Evolutionary conservation across 2,888 invertebrate species (phyloP), one percentile per base, ranked within the genome.

Genomic region (Endomychus coccineus): DNA sequence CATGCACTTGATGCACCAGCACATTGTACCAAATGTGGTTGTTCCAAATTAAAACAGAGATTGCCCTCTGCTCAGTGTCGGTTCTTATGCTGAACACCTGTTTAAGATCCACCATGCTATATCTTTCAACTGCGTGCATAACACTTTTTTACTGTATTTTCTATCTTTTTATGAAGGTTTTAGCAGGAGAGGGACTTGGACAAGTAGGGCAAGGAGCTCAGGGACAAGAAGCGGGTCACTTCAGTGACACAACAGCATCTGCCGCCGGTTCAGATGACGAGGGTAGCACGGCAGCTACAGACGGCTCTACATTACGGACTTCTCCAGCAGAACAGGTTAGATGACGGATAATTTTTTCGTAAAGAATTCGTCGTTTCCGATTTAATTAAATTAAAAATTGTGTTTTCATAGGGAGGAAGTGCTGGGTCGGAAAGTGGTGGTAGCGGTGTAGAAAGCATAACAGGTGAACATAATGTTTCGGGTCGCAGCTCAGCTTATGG

Each of bases 181-280:
- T 40, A 12, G 35, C 40, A 2, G 32, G 46, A 16, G 53, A 56
- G n/a, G 51, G 42, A n/a, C 36, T 55, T 24, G 54, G 34, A 7
- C 54, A 44, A 37, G 40, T 48, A 33, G 37, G 45, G 2, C 46
- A 44, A 42, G 56, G 37, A 47, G 56, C 51, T 5, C 59, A 57
- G 32, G 59, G 51, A 2, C 64, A 65, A 44, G 74, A 77, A 55
- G 71, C 69, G 10, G 77, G 78, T 2, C 79, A 80, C 54, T 80
- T 80, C 56, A 84, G 85, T 31, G 88, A 88, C 48, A 82, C 84
- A 12, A 83, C 85, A 2, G 85, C 86, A 11, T 87, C 91, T 10
- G 86, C 89, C 2, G 87, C 78, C 33, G 91, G 89, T 3, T 91
- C 91, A 6, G 95, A 95, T 60, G 91, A 91, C 62, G 95, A 95